These are phyloP conservation scores for Lineus longissimus DNA, from an alignment of 1,140 invertebrate species.

Conservation along the genomic window DNA sequence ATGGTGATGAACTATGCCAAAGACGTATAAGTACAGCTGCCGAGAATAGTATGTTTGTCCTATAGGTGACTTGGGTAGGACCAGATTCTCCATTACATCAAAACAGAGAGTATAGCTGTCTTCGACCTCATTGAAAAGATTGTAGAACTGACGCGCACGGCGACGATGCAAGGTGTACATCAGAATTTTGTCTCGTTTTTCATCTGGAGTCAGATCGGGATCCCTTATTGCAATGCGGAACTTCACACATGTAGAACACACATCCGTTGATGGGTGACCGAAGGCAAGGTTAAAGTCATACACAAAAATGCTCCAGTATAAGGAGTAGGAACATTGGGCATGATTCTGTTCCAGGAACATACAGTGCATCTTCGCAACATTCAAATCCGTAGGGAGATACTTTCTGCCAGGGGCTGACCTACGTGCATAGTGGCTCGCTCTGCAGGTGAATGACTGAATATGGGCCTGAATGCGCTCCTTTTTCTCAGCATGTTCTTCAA, in stretches of 20 bases:
- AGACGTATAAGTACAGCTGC: slow-evolving; percentile 12
- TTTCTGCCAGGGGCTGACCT: too few species aligned
- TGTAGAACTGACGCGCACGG: slow-evolving; percentile 6
- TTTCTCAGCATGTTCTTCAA: too few species aligned
- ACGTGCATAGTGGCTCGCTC: too few species aligned
- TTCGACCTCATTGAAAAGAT: slow-evolving; percentile 4
- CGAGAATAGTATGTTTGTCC: slow-evolving; percentile 13
- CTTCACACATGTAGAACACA: neutral
- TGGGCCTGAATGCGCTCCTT: too few species aligned
- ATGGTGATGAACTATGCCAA: slow-evolving; percentile 11
- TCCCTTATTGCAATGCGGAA: neutral
- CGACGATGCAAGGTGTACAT: slow-evolving; percentile 10
- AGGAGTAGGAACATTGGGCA: too few species aligned
- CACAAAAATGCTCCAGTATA: too few species aligned
- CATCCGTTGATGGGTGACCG: too few species aligned
- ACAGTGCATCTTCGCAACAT: too few species aligned
- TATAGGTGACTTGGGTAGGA: slow-evolving; percentile 11
- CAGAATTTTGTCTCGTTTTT: neutral
- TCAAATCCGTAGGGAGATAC: too few species aligned
- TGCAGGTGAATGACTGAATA: too few species aligned
- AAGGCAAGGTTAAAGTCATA: too few species aligned
- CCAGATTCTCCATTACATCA: slow-evolving; percentile 18
- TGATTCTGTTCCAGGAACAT: too few species aligned
- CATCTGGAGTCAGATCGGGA: neutral
- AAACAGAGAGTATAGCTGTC: slow-evolving; percentile 10